These are phyloP conservation scores for Lordiphosa stackelbergi DNA, from an alignment of 1,140 invertebrate species.

Conservation along the genomic window DNA sequence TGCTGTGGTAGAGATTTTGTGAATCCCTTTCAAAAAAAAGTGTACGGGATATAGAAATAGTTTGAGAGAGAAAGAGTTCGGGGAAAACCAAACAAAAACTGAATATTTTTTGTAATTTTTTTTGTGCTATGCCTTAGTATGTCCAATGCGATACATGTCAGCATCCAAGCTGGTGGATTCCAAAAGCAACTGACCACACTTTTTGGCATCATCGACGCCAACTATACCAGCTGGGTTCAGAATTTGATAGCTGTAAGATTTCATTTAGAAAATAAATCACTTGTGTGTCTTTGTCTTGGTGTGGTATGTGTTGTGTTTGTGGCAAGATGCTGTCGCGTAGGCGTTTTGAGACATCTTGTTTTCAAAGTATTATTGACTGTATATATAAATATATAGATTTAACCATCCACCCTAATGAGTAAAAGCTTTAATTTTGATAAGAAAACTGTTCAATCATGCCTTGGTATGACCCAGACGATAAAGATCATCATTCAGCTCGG, in stretches of 20 bases:
- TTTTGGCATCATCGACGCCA: constrained; percentile 89
- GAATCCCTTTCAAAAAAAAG: constrained; percentile 40
- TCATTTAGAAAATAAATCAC: constrained; percentile 26
- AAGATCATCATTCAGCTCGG: constrained; percentile 87
- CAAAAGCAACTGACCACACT: constrained; percentile 87
- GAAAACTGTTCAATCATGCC: constrained; percentile 78
- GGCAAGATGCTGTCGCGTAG: constrained; percentile 34
- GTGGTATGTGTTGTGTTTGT: constrained; percentile 20
- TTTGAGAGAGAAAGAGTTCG: constrained; percentile 43
- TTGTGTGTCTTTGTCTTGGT: constrained; percentile 7
- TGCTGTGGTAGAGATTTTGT: constrained; percentile 17
- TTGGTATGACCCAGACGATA: constrained; percentile 96
- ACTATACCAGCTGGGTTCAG: constrained; percentile 95
- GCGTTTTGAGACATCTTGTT: constrained; percentile 34
- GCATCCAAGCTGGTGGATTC: constrained; percentile 90
- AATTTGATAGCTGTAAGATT: constrained; percentile 93
- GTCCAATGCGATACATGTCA: constrained; percentile 96
- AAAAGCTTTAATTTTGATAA: constrained; percentile 33
- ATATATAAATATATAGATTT: constrained; percentile 25
- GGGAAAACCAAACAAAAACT: constrained; percentile 12
- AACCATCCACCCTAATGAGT: constrained; percentile 65
- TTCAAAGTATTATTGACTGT: constrained; percentile 57
- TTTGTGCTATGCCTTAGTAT: constrained; percentile 91
- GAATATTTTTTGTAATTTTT: constrained; percentile 15
- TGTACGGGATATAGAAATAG: constrained; percentile 35